Evolutionary conservation across 1,140 invertebrate genomes (phyloP).

Genomic region (Melitaea cinxia): DNA sequence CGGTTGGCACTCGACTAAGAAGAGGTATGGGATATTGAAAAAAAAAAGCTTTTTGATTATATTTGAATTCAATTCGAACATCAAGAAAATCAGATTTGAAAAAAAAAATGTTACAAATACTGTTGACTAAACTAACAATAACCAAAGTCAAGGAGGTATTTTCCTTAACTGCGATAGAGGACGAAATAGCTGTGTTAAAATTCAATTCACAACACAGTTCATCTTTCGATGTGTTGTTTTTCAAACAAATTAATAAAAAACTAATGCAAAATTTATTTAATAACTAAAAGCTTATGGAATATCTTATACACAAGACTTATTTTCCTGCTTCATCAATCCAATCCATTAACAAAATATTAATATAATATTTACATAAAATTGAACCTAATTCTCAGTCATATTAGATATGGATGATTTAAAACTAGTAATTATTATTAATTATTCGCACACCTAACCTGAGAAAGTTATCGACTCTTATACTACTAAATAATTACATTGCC

Average conservation of each 20-base stretch:
- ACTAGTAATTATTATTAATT: conserved; percentile 22
- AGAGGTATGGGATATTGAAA: conserved; percentile 1
- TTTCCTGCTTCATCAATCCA: conserved; percentile 46
- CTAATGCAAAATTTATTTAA: conserved; percentile 27
- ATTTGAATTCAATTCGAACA: conserved; percentile 13
- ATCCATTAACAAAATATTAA: conserved; percentile 56
- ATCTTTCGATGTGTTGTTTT: conserved; percentile 38
- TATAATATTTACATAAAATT: conserved; percentile 74
- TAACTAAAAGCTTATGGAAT: conserved; percentile 58
- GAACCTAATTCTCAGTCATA: conserved; percentile 79
- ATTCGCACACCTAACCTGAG: conserved; percentile 37
- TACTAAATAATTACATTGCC: conserved; percentile 26
- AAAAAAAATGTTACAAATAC: conserved; percentile 35
- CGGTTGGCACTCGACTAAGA: conserved; percentile 19
- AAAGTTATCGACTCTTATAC: conserved; percentile 17
- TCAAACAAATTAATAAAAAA: conserved; percentile 24
- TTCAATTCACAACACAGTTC: conserved; percentile 16
- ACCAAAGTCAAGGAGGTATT: conserved; percentile 4
- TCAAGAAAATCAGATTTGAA: conserved; percentile 4
- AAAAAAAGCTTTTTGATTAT: not conserved
- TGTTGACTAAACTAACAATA: conserved; percentile 32
- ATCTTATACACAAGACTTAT: conserved; percentile 53
- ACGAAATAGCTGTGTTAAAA: conserved; percentile 8
- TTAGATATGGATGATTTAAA: conserved; percentile 57
- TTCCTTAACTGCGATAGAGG: conserved; percentile 3